phyloP scores from a whole-genome alignment of 2,888 invertebrate species.

The Hypsopygia costalis region DNA sequence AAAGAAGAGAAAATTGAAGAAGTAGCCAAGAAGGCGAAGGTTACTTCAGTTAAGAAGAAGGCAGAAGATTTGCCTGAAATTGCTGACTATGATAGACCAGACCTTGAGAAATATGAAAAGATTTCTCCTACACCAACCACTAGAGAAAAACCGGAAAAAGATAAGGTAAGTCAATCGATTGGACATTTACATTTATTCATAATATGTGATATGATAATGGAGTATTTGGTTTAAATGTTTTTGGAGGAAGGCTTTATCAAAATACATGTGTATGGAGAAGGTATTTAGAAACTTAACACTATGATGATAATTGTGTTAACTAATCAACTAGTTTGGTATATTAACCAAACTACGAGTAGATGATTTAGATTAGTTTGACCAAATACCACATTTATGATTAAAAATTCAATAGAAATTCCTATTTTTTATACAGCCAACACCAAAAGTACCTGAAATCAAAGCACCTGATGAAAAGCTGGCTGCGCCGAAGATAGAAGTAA shows the following conservation, averaged over 20 bases:
- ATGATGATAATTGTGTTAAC: too few species aligned
- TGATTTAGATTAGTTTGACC: too few species aligned
- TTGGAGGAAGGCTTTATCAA: too few species aligned
- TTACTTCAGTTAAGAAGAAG: constrained; percentile 72
- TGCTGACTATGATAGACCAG: constrained; percentile 88
- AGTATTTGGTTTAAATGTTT: too few species aligned
- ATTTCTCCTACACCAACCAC: constrained; percentile 73
- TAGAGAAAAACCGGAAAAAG: constrained; percentile 71
- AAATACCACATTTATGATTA: too few species aligned
- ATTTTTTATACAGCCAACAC: constrained; percentile 32
- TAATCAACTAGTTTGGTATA: too few species aligned
- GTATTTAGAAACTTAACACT: too few species aligned
- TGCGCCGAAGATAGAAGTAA: constrained; percentile 93
- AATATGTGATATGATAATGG: too few species aligned
- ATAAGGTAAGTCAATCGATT: constrained; percentile 35
- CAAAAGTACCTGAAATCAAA: constrained; percentile 85
- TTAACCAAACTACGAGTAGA: too few species aligned
- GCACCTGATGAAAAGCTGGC: constrained; percentile 80
- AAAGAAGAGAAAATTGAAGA: constrained; percentile 70
- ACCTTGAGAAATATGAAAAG: constrained; percentile 85
- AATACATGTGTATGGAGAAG: too few species aligned
- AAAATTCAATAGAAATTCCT: too few species aligned
- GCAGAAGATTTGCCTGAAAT: constrained; percentile 82
- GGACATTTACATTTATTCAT: too few species aligned
- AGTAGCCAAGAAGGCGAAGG: constrained; percentile 71